phyloP scores from a whole-genome alignment of 2,113 vertebrate species.

The Neotoma lepida region DNA sequence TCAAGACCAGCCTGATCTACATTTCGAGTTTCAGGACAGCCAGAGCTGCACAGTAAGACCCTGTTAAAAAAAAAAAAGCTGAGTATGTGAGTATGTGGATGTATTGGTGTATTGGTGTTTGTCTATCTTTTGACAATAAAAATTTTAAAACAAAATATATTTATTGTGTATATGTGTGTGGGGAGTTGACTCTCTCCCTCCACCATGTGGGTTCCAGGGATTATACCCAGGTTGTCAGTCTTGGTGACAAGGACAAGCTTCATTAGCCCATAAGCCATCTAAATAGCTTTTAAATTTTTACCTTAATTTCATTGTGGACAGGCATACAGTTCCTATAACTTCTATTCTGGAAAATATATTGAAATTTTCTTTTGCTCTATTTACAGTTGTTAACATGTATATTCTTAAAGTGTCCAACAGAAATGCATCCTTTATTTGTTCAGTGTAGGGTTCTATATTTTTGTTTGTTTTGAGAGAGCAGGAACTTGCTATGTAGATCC shows the following conservation, averaged over 20 bases:
- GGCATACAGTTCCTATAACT: not conserved
- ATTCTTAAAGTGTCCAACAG: not conserved
- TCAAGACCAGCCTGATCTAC: not conserved
- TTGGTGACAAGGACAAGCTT: not conserved
- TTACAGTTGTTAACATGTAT: not conserved
- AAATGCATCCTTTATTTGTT: not conserved
- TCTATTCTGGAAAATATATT: not conserved
- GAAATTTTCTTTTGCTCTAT: not conserved
- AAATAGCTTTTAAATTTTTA: not conserved
- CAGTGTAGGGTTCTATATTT: not conserved
- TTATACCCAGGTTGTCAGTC: not conserved
- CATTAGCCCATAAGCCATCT: not conserved
- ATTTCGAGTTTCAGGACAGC: not conserved
- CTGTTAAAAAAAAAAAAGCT: not conserved
- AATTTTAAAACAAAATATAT: not conserved
- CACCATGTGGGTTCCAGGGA: not conserved
- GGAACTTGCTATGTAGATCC: too few relatives aligned
- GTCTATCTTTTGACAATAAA: not conserved
- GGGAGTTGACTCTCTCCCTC: not conserved
- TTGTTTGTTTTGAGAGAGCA: not conserved
- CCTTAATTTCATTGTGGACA: not conserved
- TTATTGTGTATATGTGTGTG: not conserved
- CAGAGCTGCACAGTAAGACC: not conserved
- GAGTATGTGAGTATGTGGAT: not conserved
- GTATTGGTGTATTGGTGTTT: too few relatives aligned